Evolutionary conservation across 2,113 vertebrate species (phyloP).

Genomic region (Antechinus stuartii): DNA sequence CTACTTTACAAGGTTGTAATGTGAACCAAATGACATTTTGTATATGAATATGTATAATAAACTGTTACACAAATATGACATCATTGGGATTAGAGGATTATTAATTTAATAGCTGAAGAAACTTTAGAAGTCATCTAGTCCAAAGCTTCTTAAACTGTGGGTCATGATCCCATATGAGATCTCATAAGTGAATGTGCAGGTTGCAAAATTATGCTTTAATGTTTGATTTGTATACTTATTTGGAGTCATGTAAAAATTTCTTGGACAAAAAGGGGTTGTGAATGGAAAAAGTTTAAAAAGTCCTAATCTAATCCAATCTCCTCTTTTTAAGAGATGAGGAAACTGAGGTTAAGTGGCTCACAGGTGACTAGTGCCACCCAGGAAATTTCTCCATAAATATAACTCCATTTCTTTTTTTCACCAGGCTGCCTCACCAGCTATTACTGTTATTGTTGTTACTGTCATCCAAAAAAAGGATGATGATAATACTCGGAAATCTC

Average conservation of each 20-base stretch:
- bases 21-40: background rate
- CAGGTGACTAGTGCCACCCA: too few species aligned
- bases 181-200: too few species aligned
- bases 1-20: background rate
- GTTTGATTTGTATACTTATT: too few species aligned
- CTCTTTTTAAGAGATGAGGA: background rate
- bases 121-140: background rate
- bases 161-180: too few species aligned
- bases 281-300: too few species aligned
- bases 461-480: background rate
- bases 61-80: background rate
- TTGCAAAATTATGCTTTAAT: too few species aligned
- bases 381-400: background rate
- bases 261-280: too few species aligned
- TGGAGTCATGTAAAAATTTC: too few species aligned
- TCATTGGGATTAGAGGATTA: background rate
- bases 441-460: background rate
- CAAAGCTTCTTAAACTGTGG: background rate
- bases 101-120: background rate
- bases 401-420: constrained; percentile 24
- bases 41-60: background rate
- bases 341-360: background rate
- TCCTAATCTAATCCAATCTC: background rate
- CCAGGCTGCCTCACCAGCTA: background rate
- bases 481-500: background rate